These are phyloP conservation scores for Chromis chromis DNA, from an alignment of 2,797 vertebrate genomes.

Conservation along the genomic window DNA sequence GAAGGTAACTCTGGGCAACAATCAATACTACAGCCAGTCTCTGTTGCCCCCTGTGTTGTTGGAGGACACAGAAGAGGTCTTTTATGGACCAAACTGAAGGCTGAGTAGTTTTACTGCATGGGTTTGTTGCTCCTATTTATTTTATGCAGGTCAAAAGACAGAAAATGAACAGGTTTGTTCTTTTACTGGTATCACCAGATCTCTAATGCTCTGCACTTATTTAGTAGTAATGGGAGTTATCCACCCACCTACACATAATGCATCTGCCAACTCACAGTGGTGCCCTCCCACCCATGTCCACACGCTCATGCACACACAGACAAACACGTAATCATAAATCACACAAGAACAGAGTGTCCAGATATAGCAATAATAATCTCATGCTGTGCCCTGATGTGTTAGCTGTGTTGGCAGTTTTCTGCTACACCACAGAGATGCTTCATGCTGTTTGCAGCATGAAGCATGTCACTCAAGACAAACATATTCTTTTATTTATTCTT, in stretches of 20 bases:
- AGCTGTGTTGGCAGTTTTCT: slow-evolving; percentile 42
- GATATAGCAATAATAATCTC: slow-evolving; percentile 48
- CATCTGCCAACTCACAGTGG: slow-evolving; percentile 65
- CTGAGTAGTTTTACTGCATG: slow-evolving; percentile 21
- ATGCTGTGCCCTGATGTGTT: slow-evolving; percentile 41
- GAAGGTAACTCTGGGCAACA: slow-evolving; percentile 64
- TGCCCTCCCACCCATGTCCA: slow-evolving; percentile 38
- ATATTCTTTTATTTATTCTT: neutral
- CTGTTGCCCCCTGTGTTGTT: slow-evolving; percentile 33
- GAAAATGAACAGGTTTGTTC: slow-evolving; percentile 13
- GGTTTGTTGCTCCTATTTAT: slow-evolving; percentile 19
- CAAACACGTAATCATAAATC: slow-evolving; percentile 30
- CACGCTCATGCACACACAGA: slow-evolving; percentile 36
- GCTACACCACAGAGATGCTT: slow-evolving; percentile 13
- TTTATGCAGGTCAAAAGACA: neutral
- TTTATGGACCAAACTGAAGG: slow-evolving; percentile 36
- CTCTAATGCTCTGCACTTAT: slow-evolving; percentile 11
- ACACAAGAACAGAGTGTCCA: slow-evolving; percentile 54
- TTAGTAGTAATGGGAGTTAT: slow-evolving; percentile 54
- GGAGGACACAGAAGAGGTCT: slow-evolving; percentile 35
- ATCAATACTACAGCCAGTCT: slow-evolving; percentile 46
- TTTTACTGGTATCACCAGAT: slow-evolving; percentile 31
- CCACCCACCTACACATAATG: slow-evolving; percentile 56
- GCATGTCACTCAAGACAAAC: slow-evolving; percentile 8
- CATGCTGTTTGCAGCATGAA: slow-evolving; percentile 8